These are phyloP conservation scores for Parauchenoglanis punctatus DNA, from an alignment of 2,797 vertebrate genomes.

Conservation along the genomic window DNA sequence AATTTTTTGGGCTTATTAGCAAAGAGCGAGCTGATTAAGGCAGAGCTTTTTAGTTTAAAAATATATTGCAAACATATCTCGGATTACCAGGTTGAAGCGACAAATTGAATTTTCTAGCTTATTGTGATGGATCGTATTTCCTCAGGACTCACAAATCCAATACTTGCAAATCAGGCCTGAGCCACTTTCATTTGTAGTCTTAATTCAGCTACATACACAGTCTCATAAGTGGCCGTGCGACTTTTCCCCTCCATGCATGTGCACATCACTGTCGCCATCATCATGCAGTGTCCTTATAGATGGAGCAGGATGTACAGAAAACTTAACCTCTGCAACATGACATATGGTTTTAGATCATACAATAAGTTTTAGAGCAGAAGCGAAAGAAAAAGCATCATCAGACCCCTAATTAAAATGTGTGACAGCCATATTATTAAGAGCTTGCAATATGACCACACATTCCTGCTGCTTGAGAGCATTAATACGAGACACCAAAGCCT, in stretches of 20 bases:
- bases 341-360: not conserved
- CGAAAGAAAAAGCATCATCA: not conserved
- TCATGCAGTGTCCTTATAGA: not conserved
- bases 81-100: not conserved
- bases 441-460: slow-evolving; percentile 16
- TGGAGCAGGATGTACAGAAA: not conserved
- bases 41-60: not conserved
- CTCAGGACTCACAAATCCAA: not conserved
- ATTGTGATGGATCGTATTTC: not conserved
- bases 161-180: not conserved
- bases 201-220: not conserved
- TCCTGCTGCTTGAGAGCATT: slow-evolving; percentile 38
- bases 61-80: too few species aligned
- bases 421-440: slow-evolving; percentile 11
- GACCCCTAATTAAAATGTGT: not conserved
- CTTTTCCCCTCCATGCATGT: not conserved
- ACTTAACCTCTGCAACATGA: not conserved
- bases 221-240: not conserved
- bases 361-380: not conserved
- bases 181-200: not conserved
- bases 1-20: not conserved
- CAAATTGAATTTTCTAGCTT: too few species aligned
- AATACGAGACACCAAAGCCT: slow-evolving; percentile 12
- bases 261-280: not conserved
- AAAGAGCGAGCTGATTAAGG: not conserved